Base-by-base conservation (phyloP, 1,140 invertebrate genomes). In the Holcopasites calliopsidis region DNA sequence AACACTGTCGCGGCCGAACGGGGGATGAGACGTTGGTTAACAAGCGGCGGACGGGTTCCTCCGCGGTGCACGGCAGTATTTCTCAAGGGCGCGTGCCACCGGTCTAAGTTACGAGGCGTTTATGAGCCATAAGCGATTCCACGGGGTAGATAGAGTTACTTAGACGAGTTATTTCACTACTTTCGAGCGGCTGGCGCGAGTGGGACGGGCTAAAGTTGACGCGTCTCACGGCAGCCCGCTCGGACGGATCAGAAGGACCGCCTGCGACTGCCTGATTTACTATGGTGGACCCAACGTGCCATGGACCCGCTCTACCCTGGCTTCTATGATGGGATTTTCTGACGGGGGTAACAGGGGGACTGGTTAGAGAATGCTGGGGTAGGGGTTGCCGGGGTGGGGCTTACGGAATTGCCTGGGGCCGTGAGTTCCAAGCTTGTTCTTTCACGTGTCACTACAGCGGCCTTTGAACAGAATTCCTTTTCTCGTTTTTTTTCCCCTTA, bases 191-290 rank as follows among this genome's bases (percentile, higher is more conserved):
- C 75, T 71, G 68, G 70, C 71, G 68, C 52, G 77, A 61, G 75
- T 76, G 65, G 69, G 82, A 66, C 44, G 76, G 80, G 81, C 76
- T 77, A 79, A 74, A 52, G 78, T 83, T 86, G 64, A 80, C 65
- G 75, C 82, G 77, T 68, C 76, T 83, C 55, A 66, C 79, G 69
- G 83, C 77, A 79, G 84, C 77, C 49, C 66, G 68, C 73, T 78
- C 82, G 86, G 81, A 86, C 86, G 89, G 90, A 91, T 91, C 89
- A 91, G 88, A 91, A 90, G 88, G 89, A 91, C 89, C 90, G 90
- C 89, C 89, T 89, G 90, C 87, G 87, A 91, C 86, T 87, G 87
- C 87, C 90, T 91, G 90, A 91, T 91, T 91, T 91, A 91, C 88
- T 90, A 89, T 88, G 86, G 90, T 86, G 82, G 86, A 87, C 86